Evolutionary conservation across 2,888 invertebrate genomes (phyloP).

Genomic region (Blomia tropicalis): DNA sequence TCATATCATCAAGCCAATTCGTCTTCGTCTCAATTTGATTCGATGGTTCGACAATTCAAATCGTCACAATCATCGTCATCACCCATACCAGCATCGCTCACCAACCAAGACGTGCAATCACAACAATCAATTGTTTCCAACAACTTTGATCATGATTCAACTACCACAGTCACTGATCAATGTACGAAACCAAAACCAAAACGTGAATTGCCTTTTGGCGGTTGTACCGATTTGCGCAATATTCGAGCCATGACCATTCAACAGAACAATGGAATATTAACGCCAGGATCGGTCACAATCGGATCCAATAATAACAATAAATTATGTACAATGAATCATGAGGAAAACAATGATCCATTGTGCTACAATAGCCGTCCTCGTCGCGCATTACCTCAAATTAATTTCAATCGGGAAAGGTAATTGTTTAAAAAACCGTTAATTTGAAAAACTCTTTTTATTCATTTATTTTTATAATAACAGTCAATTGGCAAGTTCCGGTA

Average conservation of each 20-base stretch:
- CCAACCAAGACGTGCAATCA: background rate
- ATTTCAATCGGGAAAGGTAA: background rate
- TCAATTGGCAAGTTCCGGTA: background rate
- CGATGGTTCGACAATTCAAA: background rate
- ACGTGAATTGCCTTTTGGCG: conserved; percentile 13
- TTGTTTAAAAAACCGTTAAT: background rate
- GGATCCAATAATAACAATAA: background rate
- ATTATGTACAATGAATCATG: background rate
- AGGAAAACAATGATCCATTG: conserved; percentile 22
- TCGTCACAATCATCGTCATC: background rate
- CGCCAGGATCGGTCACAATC: no score
- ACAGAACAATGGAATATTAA: background rate
- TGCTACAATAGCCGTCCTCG: conserved; percentile 25
- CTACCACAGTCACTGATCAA: no score
- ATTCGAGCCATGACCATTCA: background rate
- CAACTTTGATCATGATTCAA: background rate
- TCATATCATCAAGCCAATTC: conserved; percentile 65
- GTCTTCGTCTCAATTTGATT: conserved; percentile 57
- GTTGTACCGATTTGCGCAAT: conserved; percentile 1
- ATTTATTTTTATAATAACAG: background rate
- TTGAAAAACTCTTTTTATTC: background rate
- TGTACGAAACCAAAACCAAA: background rate
- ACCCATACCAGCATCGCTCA: background rate
- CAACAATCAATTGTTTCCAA: background rate
- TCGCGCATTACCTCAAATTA: conserved; percentile 17